Base-by-base conservation (phyloP, 1,140 invertebrate genomes). In the Calephelis nemesis region DNA sequence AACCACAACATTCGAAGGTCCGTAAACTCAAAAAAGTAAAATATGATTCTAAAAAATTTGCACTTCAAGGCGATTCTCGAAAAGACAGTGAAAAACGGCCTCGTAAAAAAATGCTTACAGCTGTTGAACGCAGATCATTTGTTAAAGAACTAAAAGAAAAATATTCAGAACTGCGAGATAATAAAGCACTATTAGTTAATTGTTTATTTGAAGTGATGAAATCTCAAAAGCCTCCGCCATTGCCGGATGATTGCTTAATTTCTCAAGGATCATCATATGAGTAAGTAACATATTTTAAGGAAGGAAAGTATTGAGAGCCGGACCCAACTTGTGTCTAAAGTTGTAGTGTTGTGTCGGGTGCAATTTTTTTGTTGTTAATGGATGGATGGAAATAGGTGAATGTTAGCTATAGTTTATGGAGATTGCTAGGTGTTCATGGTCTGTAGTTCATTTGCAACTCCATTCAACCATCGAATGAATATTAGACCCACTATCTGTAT, bases 161-260 rank as follows among this genome's bases (percentile, higher is more conserved):
- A 10, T 84, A 83, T 62, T 81, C 81, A 3, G 82, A 88, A 19
- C 69, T 88, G 58, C 67, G 45, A 47, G 65, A 75, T 2, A 73
- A 86, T 70, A 65, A 72, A 10, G 75, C 84, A n/a, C 62, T 77
- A 7, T 67, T 89, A 2, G 68, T 87, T 7, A 74, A 76, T 15
- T 76, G 77, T 13, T 64, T 89, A 2, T 75, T 77, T 9, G 76
- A 81, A 47, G 81, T 90, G 6, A 90, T 89, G 88, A 78, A 75
- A 58, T 70, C 65, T 48, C 67, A 77, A 0, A 85, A 88, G 50
- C 70, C 74, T 9, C 85, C 85, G 4, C 68, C 71, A 13, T 78
- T 75, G 8, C 88, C 88, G 2, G 62, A 66, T 30, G 82, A 84
- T 45, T 84, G 76, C 67, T 88, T 70, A 76, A 67, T 81, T 4